A percentile compares a stretch with the other conserved stretches of the same genome.
phyloP scores from a whole-genome alignment of 2,888 invertebrate genomes.

The Trissoscelio sp. region DNA sequence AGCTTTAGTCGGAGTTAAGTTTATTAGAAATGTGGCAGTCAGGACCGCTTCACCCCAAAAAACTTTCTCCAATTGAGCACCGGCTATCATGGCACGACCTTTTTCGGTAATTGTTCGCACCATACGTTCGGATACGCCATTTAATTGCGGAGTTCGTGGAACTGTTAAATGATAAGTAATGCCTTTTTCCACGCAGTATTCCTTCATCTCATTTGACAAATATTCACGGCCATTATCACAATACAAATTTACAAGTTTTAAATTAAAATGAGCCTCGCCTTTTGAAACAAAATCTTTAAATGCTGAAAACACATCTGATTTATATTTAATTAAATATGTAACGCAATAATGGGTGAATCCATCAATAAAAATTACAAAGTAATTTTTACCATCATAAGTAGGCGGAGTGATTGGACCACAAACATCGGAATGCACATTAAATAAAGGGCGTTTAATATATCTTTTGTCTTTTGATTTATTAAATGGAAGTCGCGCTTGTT shows the following conservation, averaged over 20 bases:
- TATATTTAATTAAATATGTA: constrained; percentile 25
- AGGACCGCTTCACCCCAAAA: constrained; percentile 71
- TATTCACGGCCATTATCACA: constrained; percentile 75
- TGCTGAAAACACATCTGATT: constrained; percentile 47
- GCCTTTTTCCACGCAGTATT: constrained; percentile 75
- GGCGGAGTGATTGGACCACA: constrained; percentile 58
- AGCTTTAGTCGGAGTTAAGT: constrained; percentile 76
- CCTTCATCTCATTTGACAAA: constrained; percentile 75
- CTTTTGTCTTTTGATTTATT: constrained; percentile 18
- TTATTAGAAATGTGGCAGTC: constrained; percentile 75
- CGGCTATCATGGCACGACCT: constrained; percentile 33
- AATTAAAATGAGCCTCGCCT: constrained; percentile 37
- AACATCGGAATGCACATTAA: constrained; percentile 51
- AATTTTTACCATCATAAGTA: constrained; percentile 56
- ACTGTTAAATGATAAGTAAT: constrained; percentile 79
- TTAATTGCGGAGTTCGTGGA: constrained; percentile 80
- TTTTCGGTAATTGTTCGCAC: constrained; percentile 71
- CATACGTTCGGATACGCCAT: constrained; percentile 80
- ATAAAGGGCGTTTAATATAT: constrained; percentile 37
- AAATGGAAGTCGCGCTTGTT: constrained; percentile 28
- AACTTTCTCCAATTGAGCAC: constrained; percentile 38
- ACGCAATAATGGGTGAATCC: constrained; percentile 53
- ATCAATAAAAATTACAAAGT: constrained; percentile 54
- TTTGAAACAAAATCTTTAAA: constrained; percentile 23
- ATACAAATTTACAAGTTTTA: constrained; percentile 58